phyloP scores from a whole-genome alignment of 2,113 vertebrate genomes.

The Cavia aperea region DNA sequence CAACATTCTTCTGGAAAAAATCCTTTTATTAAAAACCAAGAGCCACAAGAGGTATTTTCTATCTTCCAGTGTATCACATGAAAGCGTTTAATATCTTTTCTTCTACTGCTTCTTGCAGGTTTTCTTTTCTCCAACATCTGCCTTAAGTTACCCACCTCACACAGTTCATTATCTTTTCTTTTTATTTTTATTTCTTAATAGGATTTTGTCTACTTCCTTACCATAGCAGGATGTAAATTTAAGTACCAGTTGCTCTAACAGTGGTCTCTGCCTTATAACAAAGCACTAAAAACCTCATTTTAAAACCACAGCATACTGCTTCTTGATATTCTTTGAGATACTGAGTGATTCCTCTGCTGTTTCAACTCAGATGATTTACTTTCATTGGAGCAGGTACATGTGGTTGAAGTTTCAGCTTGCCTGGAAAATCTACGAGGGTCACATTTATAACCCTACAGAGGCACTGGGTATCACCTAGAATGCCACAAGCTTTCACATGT shows the following conservation, averaged over 20 bases:
- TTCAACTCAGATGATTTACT: background rate
- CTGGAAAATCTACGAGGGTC: background rate
- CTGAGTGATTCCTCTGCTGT: background rate
- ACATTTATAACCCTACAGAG: rapidly evolving
- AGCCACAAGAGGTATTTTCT: background rate
- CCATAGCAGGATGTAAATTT: background rate
- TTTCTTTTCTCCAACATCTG: too few species aligned
- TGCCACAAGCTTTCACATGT: background rate
- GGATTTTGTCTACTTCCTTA: background rate
- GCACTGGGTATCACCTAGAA: background rate
- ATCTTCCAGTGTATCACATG: background rate
- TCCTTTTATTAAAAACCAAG: background rate
- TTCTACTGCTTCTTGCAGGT: background rate
- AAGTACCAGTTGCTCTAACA: background rate
- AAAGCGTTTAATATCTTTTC: background rate
- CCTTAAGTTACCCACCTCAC: rapidly evolving
- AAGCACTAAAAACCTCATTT: background rate
- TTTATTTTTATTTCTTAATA: background rate
- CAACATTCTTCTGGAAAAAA: background rate
- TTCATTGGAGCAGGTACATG: background rate
- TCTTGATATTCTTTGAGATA: background rate
- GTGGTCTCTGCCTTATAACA: background rate
- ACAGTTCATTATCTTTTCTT: background rate
- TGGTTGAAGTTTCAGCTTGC: background rate
- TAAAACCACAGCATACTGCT: background rate